Base-by-base conservation (phyloP, 2,797 vertebrate species). In the Cacajao melanocephalus region DNA sequence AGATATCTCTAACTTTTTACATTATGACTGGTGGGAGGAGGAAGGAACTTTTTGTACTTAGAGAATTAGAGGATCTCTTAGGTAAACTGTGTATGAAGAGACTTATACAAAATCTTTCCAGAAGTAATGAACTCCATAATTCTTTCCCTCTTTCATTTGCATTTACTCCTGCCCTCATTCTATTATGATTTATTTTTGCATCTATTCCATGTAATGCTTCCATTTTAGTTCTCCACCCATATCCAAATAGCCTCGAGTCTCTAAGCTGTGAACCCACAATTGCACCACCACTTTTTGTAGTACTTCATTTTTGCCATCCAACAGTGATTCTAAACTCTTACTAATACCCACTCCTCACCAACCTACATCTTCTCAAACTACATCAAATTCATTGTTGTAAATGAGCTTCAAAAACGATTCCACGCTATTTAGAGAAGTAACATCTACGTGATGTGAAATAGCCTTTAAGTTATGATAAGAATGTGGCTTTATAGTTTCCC, bases 401-500 rank as follows among this genome's bases (percentile, higher is more conserved):
- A 93, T 87, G 86, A 96, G 19, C 36, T 94, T 93, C 39, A 80
- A 72, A 95, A 93, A 72, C 36, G 86, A 75, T 55, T 79, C 36
- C 41, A 57, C 9, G 70, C 46, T 88, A 61, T 78, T 92, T 76
- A 58, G 48, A 95, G 88, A 92, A 96, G 80, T 78, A 90, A 88
- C 80, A 72, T 94, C 33, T 88, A 87, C 48, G 88, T 78, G 81
- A 96, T 91, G 64, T 94, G 96, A 96, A 96, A 97, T 94, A 95
- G 82, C 55, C 87, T 96, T 50, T 84, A 97, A 93, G 55, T 93
- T 93, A 57, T 83, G 94, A 96, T 97, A 98, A 97, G 83, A 93
- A 88, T 70, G 46, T 55, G 11, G 48, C 61, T 88, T 98, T 98
- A 94, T 96, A 94, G 44, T 95, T 98, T 96, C 64, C 46, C 44